Percentiles rank a stretch among this genome's conserved stretches.
Evolutionary conservation across 2,888 invertebrate genomes (phyloP).

Genomic region (Aphidius colemani): DNA sequence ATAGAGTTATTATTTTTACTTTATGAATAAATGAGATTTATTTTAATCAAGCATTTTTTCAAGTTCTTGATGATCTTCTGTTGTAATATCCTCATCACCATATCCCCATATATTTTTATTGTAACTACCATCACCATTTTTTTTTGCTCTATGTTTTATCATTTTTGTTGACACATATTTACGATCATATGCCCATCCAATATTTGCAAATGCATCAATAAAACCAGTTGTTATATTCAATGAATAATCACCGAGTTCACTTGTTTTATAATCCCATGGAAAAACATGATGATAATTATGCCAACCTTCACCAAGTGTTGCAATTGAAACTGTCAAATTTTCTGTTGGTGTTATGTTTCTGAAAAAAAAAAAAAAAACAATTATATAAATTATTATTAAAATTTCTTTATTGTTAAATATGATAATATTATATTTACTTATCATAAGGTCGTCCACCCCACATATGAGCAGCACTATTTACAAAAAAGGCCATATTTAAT

Average conservation of each 20-base stretch:
- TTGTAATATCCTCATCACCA: conserved; percentile 65
- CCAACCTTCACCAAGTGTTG: conserved; percentile 81
- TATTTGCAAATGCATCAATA: conserved; percentile 76
- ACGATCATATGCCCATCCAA: conserved; percentile 85
- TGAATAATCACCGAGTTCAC: conserved; percentile 67
- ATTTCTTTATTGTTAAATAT: neutral
- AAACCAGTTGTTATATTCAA: conserved; percentile 79
- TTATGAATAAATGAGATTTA: no score
- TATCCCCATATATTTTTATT: conserved; percentile 66
- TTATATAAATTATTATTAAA: neutral
- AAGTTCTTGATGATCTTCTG: conserved; percentile 65
- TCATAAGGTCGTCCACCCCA: conserved; percentile 94
- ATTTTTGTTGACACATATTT: conserved; percentile 67
- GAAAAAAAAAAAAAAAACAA: conserved; percentile 25
- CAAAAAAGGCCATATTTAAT: conserved; percentile 89
- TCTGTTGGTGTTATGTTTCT: conserved; percentile 77
- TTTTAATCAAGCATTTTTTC: conserved; percentile 62
- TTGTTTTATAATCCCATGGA: conserved; percentile 66
- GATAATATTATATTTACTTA: conserved; percentile 62
- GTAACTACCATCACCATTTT: conserved; percentile 66
- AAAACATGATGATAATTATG: conserved; percentile 84
- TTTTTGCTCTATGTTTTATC: conserved; percentile 65
- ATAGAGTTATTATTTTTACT: no score
- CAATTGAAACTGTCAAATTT: conserved; percentile 73
- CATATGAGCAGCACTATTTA: conserved; percentile 94